A percentile compares a stretch with the other conserved stretches of the same genome.
Evolutionary conservation across 2,113 vertebrate genomes (phyloP).

Genomic region (Pedionomus torquatus): DNA sequence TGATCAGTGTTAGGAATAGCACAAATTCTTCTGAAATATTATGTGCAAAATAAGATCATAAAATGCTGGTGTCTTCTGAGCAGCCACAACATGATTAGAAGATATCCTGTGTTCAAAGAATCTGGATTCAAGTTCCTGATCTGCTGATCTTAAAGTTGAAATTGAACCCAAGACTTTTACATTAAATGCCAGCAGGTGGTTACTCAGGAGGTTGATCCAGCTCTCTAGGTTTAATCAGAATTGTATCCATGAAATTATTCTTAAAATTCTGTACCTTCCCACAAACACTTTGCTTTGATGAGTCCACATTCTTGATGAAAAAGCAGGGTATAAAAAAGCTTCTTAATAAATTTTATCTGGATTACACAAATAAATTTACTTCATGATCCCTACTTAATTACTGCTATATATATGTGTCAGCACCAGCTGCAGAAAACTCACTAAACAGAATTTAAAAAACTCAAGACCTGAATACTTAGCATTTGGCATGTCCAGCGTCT

Average conservation of each 20-base stretch:
- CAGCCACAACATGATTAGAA: neutral
- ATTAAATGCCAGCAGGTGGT: neutral
- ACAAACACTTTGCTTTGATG: neutral
- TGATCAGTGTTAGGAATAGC: neutral
- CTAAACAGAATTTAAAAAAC: neutral
- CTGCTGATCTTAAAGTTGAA: neutral
- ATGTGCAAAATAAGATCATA: neutral
- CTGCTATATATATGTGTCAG: neutral
- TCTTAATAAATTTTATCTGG: neutral
- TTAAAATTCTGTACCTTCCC: neutral
- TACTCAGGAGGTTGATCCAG: neutral
- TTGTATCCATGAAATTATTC: neutral
- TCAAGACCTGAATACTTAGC: neutral
- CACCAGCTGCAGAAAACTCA: neutral
- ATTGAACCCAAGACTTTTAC: neutral
- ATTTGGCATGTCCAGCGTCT: neutral
- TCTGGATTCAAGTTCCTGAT: neutral
- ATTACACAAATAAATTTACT: neutral
- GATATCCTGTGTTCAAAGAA: neutral
- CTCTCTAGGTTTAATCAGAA: neutral
- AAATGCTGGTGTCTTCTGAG: neutral
- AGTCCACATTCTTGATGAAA: neutral
- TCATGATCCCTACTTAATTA: neutral
- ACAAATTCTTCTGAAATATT: neutral
- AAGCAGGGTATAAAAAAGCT: neutral